Percentiles rank a stretch among this genome's conserved stretches.
Evolutionary conservation across 2,113 vertebrate genomes (phyloP).

Genomic region (Thymallus thymallus): DNA sequence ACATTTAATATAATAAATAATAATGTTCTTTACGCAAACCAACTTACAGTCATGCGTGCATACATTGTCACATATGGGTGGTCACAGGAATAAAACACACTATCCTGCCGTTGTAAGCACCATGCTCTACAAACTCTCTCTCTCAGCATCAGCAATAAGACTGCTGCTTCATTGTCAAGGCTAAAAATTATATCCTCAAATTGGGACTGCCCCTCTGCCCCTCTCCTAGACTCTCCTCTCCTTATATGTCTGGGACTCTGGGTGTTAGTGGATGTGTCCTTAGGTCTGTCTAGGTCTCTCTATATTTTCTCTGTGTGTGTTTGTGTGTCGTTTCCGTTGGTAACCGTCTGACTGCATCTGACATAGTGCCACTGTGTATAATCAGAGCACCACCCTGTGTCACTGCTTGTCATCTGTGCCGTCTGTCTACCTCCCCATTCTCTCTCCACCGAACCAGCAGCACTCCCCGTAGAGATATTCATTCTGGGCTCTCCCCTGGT

Average conservation of each 20-base stretch:
- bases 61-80: not conserved
- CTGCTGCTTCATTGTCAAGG: constrained; percentile 30
- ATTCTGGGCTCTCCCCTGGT: constrained; percentile 9
- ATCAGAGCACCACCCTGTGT: constrained; percentile 31
- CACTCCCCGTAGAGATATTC: too few relatives aligned
- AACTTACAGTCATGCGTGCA: too few relatives aligned
- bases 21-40: not conserved
- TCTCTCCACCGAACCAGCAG: too few relatives aligned
- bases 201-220: constrained; percentile 4
- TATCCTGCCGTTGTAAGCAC: too few relatives aligned
- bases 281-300: not conserved
- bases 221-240: not conserved
- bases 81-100: too few relatives aligned
- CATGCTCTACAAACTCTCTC: not conserved
- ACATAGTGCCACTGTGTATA: constrained; percentile 6
- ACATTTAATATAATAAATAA: constrained; percentile 23
- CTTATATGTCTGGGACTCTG: not conserved
- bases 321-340: too few relatives aligned
- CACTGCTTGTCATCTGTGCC: constrained; percentile 13
- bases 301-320: not conserved
- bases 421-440: not conserved
- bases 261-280: not conserved
- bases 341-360: too few relatives aligned
- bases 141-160: constrained; percentile 35
- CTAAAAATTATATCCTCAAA: constrained; percentile 33